phyloP scores from a whole-genome alignment of 2,113 vertebrate species.

The Nestor notabilis region DNA sequence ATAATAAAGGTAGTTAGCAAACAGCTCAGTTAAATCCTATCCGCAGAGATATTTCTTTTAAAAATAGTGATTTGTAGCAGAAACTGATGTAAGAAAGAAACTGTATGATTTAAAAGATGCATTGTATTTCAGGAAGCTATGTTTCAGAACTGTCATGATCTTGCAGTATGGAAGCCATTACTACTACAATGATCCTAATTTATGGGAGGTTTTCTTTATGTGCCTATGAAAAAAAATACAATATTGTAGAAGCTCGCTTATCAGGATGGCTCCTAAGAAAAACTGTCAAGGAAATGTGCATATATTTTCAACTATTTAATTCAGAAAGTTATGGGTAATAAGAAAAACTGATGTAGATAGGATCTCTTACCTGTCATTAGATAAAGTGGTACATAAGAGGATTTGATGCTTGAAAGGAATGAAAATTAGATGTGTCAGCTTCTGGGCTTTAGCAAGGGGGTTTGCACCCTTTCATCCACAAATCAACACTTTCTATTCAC shows the following conservation, averaged over 20 bases:
- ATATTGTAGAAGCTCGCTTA: background rate
- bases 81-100: background rate
- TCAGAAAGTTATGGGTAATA: background rate
- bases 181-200: background rate
- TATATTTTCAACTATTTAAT: background rate
- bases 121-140: background rate
- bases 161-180: background rate
- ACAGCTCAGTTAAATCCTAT: background rate
- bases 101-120: fast-evolving
- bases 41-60: background rate
- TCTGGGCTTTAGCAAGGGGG: background rate
- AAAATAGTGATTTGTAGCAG: background rate
- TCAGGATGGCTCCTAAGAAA: background rate
- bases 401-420: background rate
- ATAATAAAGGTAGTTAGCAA: background rate
- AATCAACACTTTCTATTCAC: background rate
- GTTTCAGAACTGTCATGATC: background rate
- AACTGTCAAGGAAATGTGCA: background rate
- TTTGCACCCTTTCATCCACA: background rate
- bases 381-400: background rate
- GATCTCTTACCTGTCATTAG: background rate
- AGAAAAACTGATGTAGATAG: background rate
- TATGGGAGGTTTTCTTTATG: background rate
- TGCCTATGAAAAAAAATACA: background rate
- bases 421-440: background rate